Conservation (phyloP, 2,113 vertebrate species). For the Cyanocitta stelleri region DNA sequence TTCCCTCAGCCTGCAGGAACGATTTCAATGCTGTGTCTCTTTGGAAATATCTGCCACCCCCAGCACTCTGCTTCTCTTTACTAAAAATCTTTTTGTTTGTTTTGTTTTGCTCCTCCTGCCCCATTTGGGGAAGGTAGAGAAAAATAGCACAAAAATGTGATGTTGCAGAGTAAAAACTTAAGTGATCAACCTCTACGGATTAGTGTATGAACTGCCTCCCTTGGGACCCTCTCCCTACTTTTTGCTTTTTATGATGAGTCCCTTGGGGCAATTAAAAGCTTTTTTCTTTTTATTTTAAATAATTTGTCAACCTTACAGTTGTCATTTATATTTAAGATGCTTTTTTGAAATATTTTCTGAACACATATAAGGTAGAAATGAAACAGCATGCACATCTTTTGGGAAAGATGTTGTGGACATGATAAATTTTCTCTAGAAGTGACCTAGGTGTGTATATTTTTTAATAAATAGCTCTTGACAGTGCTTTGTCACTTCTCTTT, state of each 20-base stretch:
- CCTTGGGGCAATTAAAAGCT: accelerated
- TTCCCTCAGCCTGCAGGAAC: background rate
- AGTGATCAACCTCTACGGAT: background rate
- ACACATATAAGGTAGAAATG: background rate
- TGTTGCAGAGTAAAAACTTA: background rate
- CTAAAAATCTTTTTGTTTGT: background rate
- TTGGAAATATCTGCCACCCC: background rate
- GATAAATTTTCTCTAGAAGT: background rate
- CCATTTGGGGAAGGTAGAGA: accelerated
- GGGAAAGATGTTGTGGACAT: background rate
- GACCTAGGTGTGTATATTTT: background rate
- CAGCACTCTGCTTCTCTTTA: background rate
- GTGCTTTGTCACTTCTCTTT: background rate
- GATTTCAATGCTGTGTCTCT: background rate
- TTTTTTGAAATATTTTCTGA: background rate
- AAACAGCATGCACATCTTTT: accelerated
- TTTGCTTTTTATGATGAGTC: background rate
- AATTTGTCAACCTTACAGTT: background rate
- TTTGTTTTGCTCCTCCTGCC: background rate
- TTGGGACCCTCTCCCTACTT: accelerated
- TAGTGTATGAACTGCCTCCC: background rate
- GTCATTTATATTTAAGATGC: background rate
- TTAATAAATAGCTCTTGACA: background rate
- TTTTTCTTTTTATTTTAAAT: background rate
- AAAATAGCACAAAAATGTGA: background rate